Evolutionary conservation across 2,888 invertebrate species (phyloP), one percentile per base, ranked within the genome.

Genomic region (Congeria kusceri): DNA sequence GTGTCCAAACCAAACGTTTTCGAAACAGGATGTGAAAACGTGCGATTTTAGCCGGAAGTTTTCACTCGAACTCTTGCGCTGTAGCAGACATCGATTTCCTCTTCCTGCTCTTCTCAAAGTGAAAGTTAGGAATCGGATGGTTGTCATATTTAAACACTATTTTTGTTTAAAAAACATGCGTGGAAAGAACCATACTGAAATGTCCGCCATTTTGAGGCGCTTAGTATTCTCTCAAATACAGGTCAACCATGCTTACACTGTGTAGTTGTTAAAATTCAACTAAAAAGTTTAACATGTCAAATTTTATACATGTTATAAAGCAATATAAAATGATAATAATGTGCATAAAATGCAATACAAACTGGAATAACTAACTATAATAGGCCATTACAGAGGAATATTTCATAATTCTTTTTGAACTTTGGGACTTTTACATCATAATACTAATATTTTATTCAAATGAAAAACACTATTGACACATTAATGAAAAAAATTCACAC

Each of bases 61-160:
- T 91, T 89, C 85, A 85, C 83, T 85, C 84, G 84, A 88, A 88
- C 83, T 84, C 83, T 85, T 87, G 85, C 87, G 87, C 86, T 87
- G 87, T 70, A 86, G 89, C 90, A 89, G 89, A 88, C 88, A 86
- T 85, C 88, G 83, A 89, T 90, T 91, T 90, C 91, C 90, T 89
- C 85, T 88, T 76, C 75, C 71, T 64, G 28, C 29, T 57, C 5
- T 15, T 64, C 63, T 53, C 71, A 64, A n/a, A 53, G 28, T 58
- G 46, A 56, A 32, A 64, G 27, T 58, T 57, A 15, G 44, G 32
- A 53, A 59, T 9, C 39, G 27, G 23, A 28, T 59, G 27, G 0
- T 23, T 20, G 25, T 25, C 23, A 32, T 53, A 23, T 53, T 56
- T 39, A 53, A 23, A 15, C 5, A 53, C 23, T 53, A 9, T 49